Evolutionary conservation across 2,113 vertebrate genomes (phyloP).

Genomic region (Myiagra hebetior): DNA sequence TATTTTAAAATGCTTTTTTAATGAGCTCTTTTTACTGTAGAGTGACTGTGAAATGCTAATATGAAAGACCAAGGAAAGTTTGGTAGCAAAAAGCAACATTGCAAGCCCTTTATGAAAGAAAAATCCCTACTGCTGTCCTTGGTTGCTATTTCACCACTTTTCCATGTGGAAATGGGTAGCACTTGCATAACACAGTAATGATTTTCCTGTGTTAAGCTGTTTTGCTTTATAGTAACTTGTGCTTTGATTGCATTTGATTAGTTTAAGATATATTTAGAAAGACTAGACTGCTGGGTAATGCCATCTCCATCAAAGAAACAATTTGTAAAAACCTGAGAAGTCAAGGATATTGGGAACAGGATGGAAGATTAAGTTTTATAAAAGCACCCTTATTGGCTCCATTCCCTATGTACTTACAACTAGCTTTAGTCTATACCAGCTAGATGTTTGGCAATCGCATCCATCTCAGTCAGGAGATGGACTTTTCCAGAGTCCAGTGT

Average conservation of each 20-base stretch:
- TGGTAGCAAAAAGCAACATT: neutral
- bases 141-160: neutral
- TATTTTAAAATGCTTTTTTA: neutral
- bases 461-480: neutral
- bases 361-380: neutral
- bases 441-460: fast-evolving
- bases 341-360: neutral
- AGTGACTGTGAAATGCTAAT: neutral
- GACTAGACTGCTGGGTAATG: neutral
- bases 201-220: conserved; percentile 9
- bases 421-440: neutral
- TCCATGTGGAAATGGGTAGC: neutral
- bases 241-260: conserved; percentile 25
- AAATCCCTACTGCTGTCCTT: neutral
- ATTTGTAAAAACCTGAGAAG: neutral
- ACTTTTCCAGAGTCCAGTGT: neutral
- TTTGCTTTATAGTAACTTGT: neutral
- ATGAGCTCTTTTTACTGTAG: neutral
- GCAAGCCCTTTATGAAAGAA: neutral
- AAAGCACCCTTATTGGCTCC: neutral
- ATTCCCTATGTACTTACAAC: neutral
- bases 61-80: neutral
- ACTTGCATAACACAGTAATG: neutral
- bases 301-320: neutral
- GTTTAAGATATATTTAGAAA: conserved; percentile 19